Evolutionary conservation across 2,797 vertebrate genomes (phyloP), one percentile per base, ranked within the genome.

Genomic region (Argyrosomus regius): DNA sequence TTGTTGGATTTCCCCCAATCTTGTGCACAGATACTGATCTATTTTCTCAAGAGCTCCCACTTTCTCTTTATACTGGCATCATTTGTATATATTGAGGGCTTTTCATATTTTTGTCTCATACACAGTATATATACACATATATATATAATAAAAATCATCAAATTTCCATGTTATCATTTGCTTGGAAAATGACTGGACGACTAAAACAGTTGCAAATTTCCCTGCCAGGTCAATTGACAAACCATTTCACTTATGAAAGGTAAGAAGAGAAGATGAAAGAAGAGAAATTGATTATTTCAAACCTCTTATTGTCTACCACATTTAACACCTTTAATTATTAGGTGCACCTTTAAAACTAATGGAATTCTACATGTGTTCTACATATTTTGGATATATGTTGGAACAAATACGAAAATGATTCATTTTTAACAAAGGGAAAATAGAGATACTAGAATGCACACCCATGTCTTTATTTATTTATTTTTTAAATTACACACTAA

Each of bases 1-100:
- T 80, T 80, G 45, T 66, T 26, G 43, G 72, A 48, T 78, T 74
- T 72, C 48, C 35, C 79, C 66, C 22, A 70, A 84, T 45, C 62
- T 48, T 68, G 31, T 62, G 26, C 49, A 28, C 43, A 45, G 41
- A 78, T 73, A 62, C 26, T 22, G 46, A 54, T 78, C 31, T 48
- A 3, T 77, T 80, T 73, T 67, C 41, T 65, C 16, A 60, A 79
- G 54, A 59, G 35, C 31, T 78, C 12, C 16, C 14, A 54, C 76
- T 75, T 63, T 45, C 14, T 64, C n/a, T 49, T 56, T 28, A 56
- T 17, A 35, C 68, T 31, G 4, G 35, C 71, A 53, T 41, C 8
- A 13, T 16, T 46, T 65, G n/a, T 75, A 12, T 16, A 3, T 52
- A 28, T 11, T 57, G 45, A 28, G 26, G 20, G 65, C 45, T n/a